Percentiles rank a stretch among this genome's conserved stretches.
These are phyloP conservation scores for Ecdyonurus torrentis DNA, from an alignment of 2,888 invertebrate species.

Conservation along the genomic window DNA sequence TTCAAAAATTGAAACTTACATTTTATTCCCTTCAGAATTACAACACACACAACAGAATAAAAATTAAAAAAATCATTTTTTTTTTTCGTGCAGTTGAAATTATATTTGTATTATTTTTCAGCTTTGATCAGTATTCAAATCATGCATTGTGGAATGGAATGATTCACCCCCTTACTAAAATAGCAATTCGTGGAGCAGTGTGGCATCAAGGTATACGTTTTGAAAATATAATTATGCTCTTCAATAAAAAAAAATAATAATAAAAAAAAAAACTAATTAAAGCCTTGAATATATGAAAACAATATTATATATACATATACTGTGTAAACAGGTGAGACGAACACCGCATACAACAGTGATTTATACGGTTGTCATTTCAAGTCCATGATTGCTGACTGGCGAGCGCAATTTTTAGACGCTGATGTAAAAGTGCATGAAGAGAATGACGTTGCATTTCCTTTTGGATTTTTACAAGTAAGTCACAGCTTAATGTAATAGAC, in stretches of 20 bases:
- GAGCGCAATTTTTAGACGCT: not conserved
- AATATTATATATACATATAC: not conserved
- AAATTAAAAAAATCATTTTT: not conserved
- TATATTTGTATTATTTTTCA: not conserved
- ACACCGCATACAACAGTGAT: not conserved
- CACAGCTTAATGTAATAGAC: too few species aligned
- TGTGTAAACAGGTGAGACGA: not conserved
- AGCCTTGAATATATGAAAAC: not conserved
- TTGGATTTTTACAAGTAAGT: conserved; percentile 4
- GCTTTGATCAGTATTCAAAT: not conserved
- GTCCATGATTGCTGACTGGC: not conserved
- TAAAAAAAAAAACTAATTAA: not conserved
- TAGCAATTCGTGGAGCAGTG: not conserved
- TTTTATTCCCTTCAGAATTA: too few species aligned
- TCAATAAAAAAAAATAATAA: not conserved
- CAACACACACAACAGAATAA: not conserved
- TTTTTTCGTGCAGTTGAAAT: not conserved
- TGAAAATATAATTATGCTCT: not conserved
- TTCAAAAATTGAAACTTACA: too few species aligned
- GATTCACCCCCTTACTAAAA: not conserved
- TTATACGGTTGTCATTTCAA: not conserved
- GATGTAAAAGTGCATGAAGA: not conserved
- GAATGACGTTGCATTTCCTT: conserved; percentile 1
- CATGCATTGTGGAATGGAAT: not conserved
- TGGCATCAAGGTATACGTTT: not conserved